Evolutionary conservation across 2,888 invertebrate species (phyloP), one percentile per base, ranked within the genome.

Genomic region (Caenorhabditis japonica): DNA sequence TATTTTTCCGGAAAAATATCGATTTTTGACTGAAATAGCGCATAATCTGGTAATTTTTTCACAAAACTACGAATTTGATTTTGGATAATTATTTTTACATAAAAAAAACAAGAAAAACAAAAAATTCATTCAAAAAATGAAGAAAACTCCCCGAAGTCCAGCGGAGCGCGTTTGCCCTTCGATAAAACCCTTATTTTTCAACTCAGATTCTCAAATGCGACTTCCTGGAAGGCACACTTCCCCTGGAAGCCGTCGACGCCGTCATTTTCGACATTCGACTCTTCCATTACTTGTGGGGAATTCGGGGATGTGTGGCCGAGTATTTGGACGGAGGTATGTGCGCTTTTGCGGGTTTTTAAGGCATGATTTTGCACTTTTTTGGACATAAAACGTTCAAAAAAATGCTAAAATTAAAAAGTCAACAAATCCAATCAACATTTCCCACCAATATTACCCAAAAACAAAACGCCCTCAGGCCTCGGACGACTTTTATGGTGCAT

Each of bases 271-370:
- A 78, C 43, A 66, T 80, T 34, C 70, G 85, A 8, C 78, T 85
- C n/a, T 83, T 85, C 64, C 81, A 86, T 64, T 75, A 80, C 25
- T 66, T 85, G 7, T 85, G 85, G 85, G 85, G 85, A 12, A 85
- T 85, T 38, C 46, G 64, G 13, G 84, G 83, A 36, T 85, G 85
- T 69, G 80, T 85, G 27, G 84, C 85, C 15, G 82, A 85, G 61
- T 84, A 85, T 58, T 43, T 85, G 43, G 85, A 85, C 71, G 85
- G 85, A 8, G 85, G 85, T 74, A 15, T 38, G 68, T 33, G 5
- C 4, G 3, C n/a, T 25, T 25, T 27, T 23, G 4, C 25, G 21
- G 5, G 5, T 17, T 12, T n/a, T n/a, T n/a, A n/a, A n/a, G n/a
- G n/a, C n/a, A n/a, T n/a, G n/a, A n/a, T n/a, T n/a, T n/a, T n/a